Base-by-base conservation (phyloP, 2,888 invertebrate species). In the Hypomecis punctinalis region DNA sequence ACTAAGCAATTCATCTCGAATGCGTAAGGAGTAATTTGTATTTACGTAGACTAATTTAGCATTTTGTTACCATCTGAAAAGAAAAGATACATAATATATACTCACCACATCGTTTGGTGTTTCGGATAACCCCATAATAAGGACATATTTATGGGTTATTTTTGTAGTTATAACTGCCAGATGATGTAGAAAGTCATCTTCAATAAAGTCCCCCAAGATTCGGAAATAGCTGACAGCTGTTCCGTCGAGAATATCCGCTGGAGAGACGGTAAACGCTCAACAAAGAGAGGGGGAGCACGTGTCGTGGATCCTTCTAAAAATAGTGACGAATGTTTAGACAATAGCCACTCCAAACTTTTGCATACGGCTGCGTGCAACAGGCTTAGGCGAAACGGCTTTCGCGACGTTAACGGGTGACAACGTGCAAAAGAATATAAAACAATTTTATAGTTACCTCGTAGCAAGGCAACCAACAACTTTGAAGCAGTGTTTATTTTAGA, bases 161-260 rank as follows among this genome's bases (percentile, higher is more conserved):
- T 64, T 55, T 48, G 46, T 58, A 53, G 56, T 42, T 47, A 61
- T 65, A 71, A 66, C 66, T 67, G 71, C 66, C 67, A 70, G 66
- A 67, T 49, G 35, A 61, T 61, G 60, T 71, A 73, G 67, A 72
- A 77, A 79, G 75, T 76, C 75, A 75, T 76, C 76, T 78, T 74
- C 74, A 79, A 84, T 78, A 80, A 80, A 82, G 82, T 82, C 85
- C 85, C 86, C 81, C 80, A 63, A 81, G 78, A 78, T 80, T 84
- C 87, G 80, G 84, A 91, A 91, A 91, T 91, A 90, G 86, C 84
- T 79, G 87, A 89, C 91, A 92, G 90, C 90, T 91, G 90, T 86
- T 85, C 78, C 77, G 76, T 75, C 73, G 76, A 76, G 82, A 82
- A 86, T 84, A 85, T 83, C 83, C 85, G 80, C 84, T 82, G 83